Evolutionary conservation across 2,888 invertebrate genomes (phyloP).

Genomic region (Lamproptera curius): DNA sequence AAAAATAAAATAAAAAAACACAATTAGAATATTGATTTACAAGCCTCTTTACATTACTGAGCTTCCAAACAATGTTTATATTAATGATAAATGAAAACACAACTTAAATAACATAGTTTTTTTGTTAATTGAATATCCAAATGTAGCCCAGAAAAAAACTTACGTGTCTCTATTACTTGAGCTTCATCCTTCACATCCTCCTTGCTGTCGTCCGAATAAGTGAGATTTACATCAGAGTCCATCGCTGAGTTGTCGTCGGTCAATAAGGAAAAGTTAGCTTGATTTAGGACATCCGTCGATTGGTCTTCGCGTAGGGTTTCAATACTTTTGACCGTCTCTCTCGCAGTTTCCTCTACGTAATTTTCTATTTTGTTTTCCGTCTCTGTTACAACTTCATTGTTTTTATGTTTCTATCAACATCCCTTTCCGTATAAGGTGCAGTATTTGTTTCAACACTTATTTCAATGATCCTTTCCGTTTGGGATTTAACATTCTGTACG

Average conservation of each 20-base stretch:
- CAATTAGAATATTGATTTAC: too few species aligned
- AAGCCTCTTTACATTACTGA: too few species aligned
- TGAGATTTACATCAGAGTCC: constrained; percentile 45
- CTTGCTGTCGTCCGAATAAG: constrained; percentile 50
- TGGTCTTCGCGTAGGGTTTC: constrained; percentile 2
- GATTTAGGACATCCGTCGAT: constrained; percentile 42
- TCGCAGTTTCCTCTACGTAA: background rate
- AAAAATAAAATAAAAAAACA: too few species aligned
- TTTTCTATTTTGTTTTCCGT: constrained; percentile 9
- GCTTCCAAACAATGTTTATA: too few species aligned
- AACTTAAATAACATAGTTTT: too few species aligned
- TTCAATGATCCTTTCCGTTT: constrained; percentile 21
- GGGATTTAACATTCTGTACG: constrained; percentile 19
- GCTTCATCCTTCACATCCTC: constrained; percentile 24
- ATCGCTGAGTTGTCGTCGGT: constrained; percentile 60
- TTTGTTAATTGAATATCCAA: too few species aligned
- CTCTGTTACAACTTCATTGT: constrained; percentile 5
- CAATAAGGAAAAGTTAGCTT: constrained; percentile 51
- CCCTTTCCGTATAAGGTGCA: too few species aligned
- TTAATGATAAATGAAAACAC: too few species aligned
- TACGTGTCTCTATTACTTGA: too few species aligned
- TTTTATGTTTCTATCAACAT: too few species aligned
- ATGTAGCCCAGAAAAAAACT: too few species aligned
- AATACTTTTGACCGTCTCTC: constrained; percentile 16
- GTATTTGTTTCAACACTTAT: constrained; percentile 8